Percentiles rank a stretch among this genome's conserved stretches.
phyloP scores from a whole-genome alignment of 2,113 vertebrate species.

The Morone saxatilis region DNA sequence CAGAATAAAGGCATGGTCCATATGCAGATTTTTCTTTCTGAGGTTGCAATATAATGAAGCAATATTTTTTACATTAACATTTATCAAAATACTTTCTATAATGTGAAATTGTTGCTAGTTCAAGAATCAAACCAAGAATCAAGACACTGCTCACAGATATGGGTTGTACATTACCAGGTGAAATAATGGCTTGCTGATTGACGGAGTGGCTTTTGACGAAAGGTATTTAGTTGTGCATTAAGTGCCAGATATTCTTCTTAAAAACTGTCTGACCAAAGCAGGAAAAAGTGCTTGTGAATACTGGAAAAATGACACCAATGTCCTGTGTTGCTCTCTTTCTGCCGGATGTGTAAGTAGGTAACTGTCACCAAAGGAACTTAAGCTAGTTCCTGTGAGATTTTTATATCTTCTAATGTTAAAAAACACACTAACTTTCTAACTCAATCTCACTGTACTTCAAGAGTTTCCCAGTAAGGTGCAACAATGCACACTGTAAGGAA shows the following conservation, averaged over 20 bases:
- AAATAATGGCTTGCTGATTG: neutral
- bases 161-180: no score
- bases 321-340: neutral
- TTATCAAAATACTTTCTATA: neutral
- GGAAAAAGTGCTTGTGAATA: slow-evolving; percentile 8
- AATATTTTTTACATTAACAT: neutral
- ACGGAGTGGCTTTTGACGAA: neutral
- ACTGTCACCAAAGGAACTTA: neutral
- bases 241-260: neutral
- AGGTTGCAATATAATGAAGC: neutral
- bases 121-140: neutral
- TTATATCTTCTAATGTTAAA: slow-evolving; percentile 25
- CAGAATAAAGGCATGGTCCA: slow-evolving; percentile 1
- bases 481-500: slow-evolving; percentile 53
- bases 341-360: neutral
- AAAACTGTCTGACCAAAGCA: neutral
- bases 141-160: neutral
- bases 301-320: neutral
- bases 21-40: neutral
- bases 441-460: neutral
- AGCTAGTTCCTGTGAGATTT: neutral
- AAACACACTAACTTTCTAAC: slow-evolving; percentile 1
- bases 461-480: neutral
- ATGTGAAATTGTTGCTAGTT: neutral
- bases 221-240: neutral